Percentiles rank a stretch among this genome's conserved stretches.
Conservation (phyloP, 2,888 invertebrate genomes). For the Galeruca laticollis region DNA sequence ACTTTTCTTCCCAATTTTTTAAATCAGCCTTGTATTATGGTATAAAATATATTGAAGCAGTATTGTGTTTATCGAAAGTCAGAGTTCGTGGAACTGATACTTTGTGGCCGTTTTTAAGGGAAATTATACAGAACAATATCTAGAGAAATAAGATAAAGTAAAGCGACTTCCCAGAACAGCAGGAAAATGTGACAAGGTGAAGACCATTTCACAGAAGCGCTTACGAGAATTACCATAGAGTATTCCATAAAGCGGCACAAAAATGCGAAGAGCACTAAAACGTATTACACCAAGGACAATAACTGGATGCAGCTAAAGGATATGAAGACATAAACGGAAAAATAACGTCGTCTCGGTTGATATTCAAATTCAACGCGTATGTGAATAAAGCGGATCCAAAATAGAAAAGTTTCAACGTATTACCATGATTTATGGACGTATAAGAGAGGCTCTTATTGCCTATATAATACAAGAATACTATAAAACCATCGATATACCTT, state of each 20-base stretch:
- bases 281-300: constrained; percentile 64
- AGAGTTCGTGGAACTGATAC: not conserved
- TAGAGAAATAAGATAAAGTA: constrained; percentile 11
- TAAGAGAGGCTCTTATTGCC: constrained; percentile 39
- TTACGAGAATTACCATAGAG: constrained; percentile 58
- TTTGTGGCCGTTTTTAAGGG: not conserved
- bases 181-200: constrained; percentile 48
- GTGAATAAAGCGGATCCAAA: constrained; percentile 53
- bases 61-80: not conserved
- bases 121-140: constrained; percentile 15
- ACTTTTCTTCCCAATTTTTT: too few relatives aligned
- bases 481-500: constrained; percentile 32
- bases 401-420: constrained; percentile 47
- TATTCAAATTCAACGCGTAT: constrained; percentile 61
- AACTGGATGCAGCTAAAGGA: constrained; percentile 63
- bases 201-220: constrained; percentile 55
- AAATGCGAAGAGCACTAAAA: constrained; percentile 59
- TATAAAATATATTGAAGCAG: not conserved
- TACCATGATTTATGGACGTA: constrained; percentile 44
- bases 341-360: constrained; percentile 60
- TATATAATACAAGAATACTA: constrained; percentile 36
- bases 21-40: not conserved
- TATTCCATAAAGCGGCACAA: constrained; percentile 54
- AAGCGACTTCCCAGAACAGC: not conserved
- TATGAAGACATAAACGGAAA: constrained; percentile 65